Evolutionary conservation across 53 echinoderm and acorn worm species (phyloP), one percentile per base, ranked within the genome.

Genomic region (Echinarachnius parma): DNA sequence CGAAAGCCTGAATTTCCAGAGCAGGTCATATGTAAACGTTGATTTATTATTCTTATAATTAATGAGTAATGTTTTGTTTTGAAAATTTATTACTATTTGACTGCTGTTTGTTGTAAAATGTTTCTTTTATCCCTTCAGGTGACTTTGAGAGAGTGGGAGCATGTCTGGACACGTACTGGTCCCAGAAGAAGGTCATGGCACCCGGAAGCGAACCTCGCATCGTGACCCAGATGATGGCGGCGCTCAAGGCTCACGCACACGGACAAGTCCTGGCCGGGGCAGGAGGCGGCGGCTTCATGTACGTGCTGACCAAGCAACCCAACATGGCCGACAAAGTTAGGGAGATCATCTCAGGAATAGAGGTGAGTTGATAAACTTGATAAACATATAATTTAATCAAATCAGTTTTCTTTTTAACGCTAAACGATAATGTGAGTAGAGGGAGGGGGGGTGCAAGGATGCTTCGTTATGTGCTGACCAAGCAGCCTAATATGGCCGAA

Each of bases 111-210:
- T n/a, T n/a, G n/a, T n/a, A n/a, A n/a, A n/a, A n/a, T n/a, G n/a
- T n/a, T n/a, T n/a, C n/a, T n/a, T n/a, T 21, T 1, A 35, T 36
- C 10, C 19, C 21, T 62, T 26, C 66, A 96, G 98, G 98, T 42
- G 84, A 98, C 63, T 66, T 96, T 25, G 75, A 80, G 71, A 86
- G 81, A 71, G 80, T 92, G 30, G 98, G 98, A 0, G 59, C 46
- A 4, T 98, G 91, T 48, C 79, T 98, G 81, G 53, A 98, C 60
- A 81, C 54, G 7, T 98, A 92, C 65, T 88, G 92, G 87, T 21
- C 46, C 11, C 98, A 98, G 82, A 98, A 98, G 86, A 98, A 88
- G 54, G 66, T 98, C 34, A 88, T 98, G 92, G 98, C 98, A 3
- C 91, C 98, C 0, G 91, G 98, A 13, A 76, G 86, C 27, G 98